These are phyloP conservation scores for Tangachromis dhanisi DNA, from an alignment of 2,113 vertebrate genomes.

Conservation along the genomic window DNA sequence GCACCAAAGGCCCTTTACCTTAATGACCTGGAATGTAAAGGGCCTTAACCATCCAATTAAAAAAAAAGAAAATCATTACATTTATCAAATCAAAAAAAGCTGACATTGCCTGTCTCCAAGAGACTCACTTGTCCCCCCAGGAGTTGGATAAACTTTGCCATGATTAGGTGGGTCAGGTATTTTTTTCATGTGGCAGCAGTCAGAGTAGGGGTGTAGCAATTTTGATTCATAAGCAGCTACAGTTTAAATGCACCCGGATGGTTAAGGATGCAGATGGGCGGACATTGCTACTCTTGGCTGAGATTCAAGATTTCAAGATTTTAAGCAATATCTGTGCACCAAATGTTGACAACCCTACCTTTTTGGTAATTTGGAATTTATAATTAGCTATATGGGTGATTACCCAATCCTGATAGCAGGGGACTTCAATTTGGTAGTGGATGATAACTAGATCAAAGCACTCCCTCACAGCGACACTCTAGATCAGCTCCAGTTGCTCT, in stretches of 20 bases:
- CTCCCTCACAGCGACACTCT: not conserved
- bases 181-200: not conserved
- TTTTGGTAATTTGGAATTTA: not conserved
- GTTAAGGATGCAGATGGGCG: not conserved
- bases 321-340: not conserved
- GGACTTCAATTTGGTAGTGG: not conserved
- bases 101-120: not conserved
- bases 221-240: not conserved
- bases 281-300: not conserved
- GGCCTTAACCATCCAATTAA: not conserved
- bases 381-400: not conserved
- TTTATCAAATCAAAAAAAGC: not conserved
- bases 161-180: not conserved
- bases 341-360: not conserved
- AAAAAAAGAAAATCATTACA: not conserved
- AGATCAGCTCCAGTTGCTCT: not conserved
- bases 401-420: not conserved
- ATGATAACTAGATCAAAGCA: not conserved
- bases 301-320: not conserved
- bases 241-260: not conserved
- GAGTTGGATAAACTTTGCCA: not conserved
- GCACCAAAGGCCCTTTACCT: not conserved
- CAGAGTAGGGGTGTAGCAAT: not conserved
- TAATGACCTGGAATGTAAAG: not conserved
- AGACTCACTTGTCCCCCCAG: not conserved